A percentile compares a stretch with the other conserved stretches of the same genome.
phyloP scores from a whole-genome alignment of 2,888 invertebrate genomes.

The Cotesia congregata region DNA sequence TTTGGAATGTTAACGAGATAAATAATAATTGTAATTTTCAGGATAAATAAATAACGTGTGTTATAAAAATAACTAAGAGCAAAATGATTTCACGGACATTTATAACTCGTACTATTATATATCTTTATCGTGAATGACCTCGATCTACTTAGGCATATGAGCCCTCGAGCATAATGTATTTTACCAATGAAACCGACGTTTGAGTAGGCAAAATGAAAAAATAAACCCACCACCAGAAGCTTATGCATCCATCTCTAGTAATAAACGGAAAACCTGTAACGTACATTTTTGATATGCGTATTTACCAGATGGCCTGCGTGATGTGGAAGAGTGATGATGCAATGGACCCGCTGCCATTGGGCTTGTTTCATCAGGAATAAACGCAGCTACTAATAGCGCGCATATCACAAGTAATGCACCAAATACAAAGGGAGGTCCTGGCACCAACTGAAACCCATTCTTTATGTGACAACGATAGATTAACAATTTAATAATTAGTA shows the following conservation, averaged over 20 bases:
- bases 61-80: neutral
- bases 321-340: constrained; percentile 74
- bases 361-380: constrained; percentile 80
- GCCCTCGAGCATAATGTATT: neutral
- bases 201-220: constrained; percentile 17
- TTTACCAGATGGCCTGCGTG: constrained; percentile 74
- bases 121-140: constrained; percentile 19
- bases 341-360: constrained; percentile 70
- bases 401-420: constrained; percentile 97
- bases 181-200: constrained; percentile 15
- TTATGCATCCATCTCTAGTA: constrained; percentile 32
- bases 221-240: constrained; percentile 65
- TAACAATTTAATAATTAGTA: neutral
- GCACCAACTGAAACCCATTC: constrained; percentile 78
- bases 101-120: neutral
- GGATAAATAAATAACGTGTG: neutral
- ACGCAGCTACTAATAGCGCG: constrained; percentile 92
- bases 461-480: constrained; percentile 18
- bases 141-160: neutral
- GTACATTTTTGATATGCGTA: constrained; percentile 71
- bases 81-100: constrained; percentile 2
- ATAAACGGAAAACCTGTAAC: constrained; percentile 63
- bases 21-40: neutral
- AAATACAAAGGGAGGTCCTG: constrained; percentile 98
- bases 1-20: neutral